Evolutionary conservation across 2,113 vertebrate genomes (phyloP).

Genomic region (Forbesichthys papilliferus): DNA sequence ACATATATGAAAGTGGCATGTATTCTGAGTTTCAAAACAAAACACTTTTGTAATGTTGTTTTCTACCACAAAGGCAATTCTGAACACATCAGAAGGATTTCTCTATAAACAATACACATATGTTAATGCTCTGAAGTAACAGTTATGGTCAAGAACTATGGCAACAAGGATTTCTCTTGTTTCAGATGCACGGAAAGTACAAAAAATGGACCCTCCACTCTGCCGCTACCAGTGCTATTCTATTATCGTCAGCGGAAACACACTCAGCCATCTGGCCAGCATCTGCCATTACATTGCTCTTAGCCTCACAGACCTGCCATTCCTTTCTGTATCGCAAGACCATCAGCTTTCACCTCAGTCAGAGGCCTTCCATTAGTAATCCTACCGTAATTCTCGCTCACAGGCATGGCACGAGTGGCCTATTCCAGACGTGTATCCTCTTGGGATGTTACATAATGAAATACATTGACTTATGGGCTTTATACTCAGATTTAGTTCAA

Average conservation of each 20-base stretch:
- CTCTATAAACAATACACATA: no score
- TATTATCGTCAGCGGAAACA: conserved; percentile 6
- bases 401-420: neutral
- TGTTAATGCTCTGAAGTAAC: no score
- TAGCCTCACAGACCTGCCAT: conserved; percentile 23
- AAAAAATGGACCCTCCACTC: conserved; percentile 21
- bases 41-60: no score
- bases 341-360: conserved; percentile 51
- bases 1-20: no score
- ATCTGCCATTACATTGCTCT: conserved; percentile 42
- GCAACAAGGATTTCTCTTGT: conserved; percentile 1
- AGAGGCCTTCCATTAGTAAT: conserved; percentile 55
- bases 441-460: neutral
- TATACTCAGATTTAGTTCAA: neutral
- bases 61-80: no score
- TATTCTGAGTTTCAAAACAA: no score
- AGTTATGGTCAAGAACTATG: no score
- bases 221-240: neutral
- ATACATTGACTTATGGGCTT: no score
- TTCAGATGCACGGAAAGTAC: conserved; percentile 13
- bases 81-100: no score
- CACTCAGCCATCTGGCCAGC: conserved; percentile 7
- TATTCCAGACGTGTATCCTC: conserved; percentile 8
- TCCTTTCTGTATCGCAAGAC: conserved; percentile 16
- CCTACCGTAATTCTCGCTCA: conserved; percentile 30